Base-by-base conservation (phyloP, 2,888 invertebrate species). In the Tetragnatha montana region DNA sequence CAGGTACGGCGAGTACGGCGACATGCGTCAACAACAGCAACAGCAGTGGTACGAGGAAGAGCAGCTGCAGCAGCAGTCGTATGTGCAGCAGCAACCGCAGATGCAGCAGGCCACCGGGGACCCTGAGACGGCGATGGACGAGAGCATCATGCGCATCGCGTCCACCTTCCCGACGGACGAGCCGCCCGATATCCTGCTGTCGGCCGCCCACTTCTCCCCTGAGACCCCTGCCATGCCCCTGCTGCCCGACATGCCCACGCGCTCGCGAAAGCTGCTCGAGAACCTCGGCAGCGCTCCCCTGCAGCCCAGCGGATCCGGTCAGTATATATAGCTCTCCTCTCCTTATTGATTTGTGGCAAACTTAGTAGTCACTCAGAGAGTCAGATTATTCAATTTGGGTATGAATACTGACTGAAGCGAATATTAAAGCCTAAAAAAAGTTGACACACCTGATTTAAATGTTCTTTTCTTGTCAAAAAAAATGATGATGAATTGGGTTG, bases 191-290 rank as follows among this genome's bases (percentile, higher is more conserved):
- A 75, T 93, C 93, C 89, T 93, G 93, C 85, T 88, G n/a, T 85
- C 88, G 14, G 68, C 90, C n/a, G 80, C 90, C 8, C 87, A 92
- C 91, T 49, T 93, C 49, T 87, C 87, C 14, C 85, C 89, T n/a
- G 76, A 79, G 92, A 93, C 94, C 8, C 94, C 95, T 17, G 95
- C 95, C 21, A 95, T 95, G 95, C 95, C 95, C 21, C 93, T 95
- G 76, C 93, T 95, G 89, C 94, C 94, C 75, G 95, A 95, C 92
- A 94, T 95, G 93, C 95, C 94, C 70, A 94, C 94, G 73, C 93
- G 94, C 84, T 95, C 95, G 49, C 93, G 95, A 90, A 94, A 94
- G 92, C 92, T 94, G 76, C 93, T 94, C 76, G 94, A 94, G 92
- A 94, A 94, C 92, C 92, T 94, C 89, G 94, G 94, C 76, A 93